Base-by-base conservation (phyloP, 2,888 invertebrate genomes). In the Chaetogeoica ovagalla region DNA sequence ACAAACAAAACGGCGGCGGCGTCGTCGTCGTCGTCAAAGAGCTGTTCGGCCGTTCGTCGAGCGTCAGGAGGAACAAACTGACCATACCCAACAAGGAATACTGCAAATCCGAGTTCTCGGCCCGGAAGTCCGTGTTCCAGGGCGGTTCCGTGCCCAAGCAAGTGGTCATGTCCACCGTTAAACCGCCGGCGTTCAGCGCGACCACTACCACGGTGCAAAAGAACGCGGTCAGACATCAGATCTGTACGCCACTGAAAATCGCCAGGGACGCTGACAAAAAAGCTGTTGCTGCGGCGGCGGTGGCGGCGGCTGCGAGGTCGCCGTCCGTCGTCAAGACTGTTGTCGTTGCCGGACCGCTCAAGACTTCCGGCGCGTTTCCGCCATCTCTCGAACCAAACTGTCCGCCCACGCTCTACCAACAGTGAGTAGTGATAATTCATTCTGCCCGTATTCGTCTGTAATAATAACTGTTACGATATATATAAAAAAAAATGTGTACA, bases 361-460 rank as follows among this genome's bases (percentile, higher is more conserved):
- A 82, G 76, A 66, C 83, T 48, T 71, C 79, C 52, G 81, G 83
- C 48, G 82, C 81, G 71, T 82, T 84, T 55, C 83, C 83, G 11
- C 83, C 83, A n/a, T 82, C 83, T 15, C 81, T 84, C 57, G 84
- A 84, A 59, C 84, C 83, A 11, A 84, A 83, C 39, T 84, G 84
- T 66, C 84, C 84, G 21, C 84, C 84, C 2, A 84, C 84, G n/a
- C 84, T 83, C 55, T 84, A 84, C 69, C 84, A 84, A 83, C 81
- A 84, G 84, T 84, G 74, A 84, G 84, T 84, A 83, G 30, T n/a
- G n/a, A n/a, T n/a, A n/a, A n/a, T 37, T 57, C 9, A 43, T 43
- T 37, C 17, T 55, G 7, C 19, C 48, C n/a, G n/a, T n/a, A 15
- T 48, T 48, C 3, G 11, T 11, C 48, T 48, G n/a, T n/a, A 48